Evolutionary conservation across 2,113 vertebrate genomes (phyloP), one percentile per base, ranked within the genome.

Genomic region (Rhynchomys soricoides): DNA sequence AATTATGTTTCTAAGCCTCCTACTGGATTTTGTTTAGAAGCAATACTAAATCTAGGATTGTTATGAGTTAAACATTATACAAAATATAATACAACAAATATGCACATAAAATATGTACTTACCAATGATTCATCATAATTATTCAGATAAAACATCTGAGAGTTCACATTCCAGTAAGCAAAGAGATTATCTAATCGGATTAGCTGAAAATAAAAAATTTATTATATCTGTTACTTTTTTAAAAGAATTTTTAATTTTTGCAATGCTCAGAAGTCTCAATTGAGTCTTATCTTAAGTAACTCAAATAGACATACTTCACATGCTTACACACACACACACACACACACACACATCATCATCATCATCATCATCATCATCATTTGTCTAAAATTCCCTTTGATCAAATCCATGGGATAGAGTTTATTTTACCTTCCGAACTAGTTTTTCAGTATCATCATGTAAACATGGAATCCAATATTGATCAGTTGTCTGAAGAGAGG

Each of bases 121-220:
- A 99, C 99, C 99, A 99, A 98, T 7, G 99, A 99, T 91, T 99
- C 98, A 1, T 99, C 97, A 97, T 98, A 98, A 94, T 94, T 98
- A 97, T 98, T 97, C 95, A 98, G 98, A 95, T 99, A 99, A 98
- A 99, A 99, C 97, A 99, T 99, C 92, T 98, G 97, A 0, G 99
- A 99, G 96, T 99, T 99, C 97, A 99, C 99, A 97, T 99, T 99
- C 99, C 99, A 99, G 97, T 99, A 99, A 50, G 99, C 99, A 99
- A 99, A 99, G 97, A 99, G 98, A 96, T 99, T 99, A 98, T 99
- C 99, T 66, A 99, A 97, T 95, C 98, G 98, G 85, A 99, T 99
- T 97, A 99, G 98, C 99, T 99, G 96, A 92, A 98, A 98, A 96
- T 77, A 95, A 81, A 97, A 96, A 59, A 1, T 12, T 91, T 1